A percentile compares a stretch with the other conserved stretches of the same genome.
These are phyloP conservation scores for Centropristis striata DNA, from an alignment of 2,113 vertebrate species.

Conservation along the genomic window DNA sequence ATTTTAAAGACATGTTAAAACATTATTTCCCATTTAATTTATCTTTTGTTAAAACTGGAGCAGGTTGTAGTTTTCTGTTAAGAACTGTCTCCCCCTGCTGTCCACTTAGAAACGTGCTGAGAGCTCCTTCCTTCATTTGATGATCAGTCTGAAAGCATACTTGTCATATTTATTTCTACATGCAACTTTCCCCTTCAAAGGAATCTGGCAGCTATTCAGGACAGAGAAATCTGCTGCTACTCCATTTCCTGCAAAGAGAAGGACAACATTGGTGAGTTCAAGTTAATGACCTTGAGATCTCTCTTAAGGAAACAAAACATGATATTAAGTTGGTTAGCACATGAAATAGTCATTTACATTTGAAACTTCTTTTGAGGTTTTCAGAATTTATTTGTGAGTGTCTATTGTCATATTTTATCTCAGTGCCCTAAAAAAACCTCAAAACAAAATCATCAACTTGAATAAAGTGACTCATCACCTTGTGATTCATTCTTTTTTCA, in stretches of 20 bases:
- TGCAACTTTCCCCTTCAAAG: constrained; percentile 60
- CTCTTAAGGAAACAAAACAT: not conserved
- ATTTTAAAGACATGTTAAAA: not conserved
- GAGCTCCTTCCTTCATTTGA: not conserved
- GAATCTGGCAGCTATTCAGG: constrained; percentile 90
- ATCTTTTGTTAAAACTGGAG: not conserved
- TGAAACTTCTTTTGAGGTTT: no score
- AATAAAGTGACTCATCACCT: no score
- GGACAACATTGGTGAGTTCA: constrained; percentile 88
- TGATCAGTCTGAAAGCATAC: not conserved
- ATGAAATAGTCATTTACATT: no score
- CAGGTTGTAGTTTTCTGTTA: not conserved
- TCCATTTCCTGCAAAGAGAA: constrained; percentile 92
- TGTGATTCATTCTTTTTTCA: no score
- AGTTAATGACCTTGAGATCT: not conserved
- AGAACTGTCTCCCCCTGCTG: constrained; percentile 54
- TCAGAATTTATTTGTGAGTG: not conserved
- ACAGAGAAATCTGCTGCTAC: constrained; percentile 90
- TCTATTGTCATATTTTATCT: not conserved
- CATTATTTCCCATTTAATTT: not conserved
- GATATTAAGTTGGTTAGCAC: not conserved
- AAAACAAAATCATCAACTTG: no score
- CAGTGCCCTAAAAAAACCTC: no score
- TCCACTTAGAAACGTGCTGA: not conserved
- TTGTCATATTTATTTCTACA: not conserved